phyloP scores from a whole-genome alignment of 2,113 vertebrate genomes.

The Hippocampus guttulatus region DNA sequence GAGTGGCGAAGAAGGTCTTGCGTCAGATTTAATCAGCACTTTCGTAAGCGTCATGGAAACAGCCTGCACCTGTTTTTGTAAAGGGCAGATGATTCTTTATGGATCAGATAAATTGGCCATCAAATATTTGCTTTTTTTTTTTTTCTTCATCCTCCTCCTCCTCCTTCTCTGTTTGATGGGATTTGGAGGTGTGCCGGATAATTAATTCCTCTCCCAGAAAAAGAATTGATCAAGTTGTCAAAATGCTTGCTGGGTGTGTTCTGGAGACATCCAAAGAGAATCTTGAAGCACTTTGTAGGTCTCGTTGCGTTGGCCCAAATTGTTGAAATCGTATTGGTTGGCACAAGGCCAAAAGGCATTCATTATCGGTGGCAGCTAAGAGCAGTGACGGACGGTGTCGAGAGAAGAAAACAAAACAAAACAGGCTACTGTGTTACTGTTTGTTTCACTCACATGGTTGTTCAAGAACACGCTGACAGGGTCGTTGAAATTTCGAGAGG shows the following conservation, averaged over 20 bases:
- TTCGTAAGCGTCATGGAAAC: conserved; percentile 64
- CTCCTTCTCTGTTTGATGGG: conserved; percentile 60
- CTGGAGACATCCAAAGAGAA: conserved; percentile 76
- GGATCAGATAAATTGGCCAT: conserved; percentile 53
- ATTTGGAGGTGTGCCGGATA: conserved; percentile 61
- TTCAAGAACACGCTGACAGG: conserved; percentile 48
- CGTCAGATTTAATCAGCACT: conserved; percentile 70
- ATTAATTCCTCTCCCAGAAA: conserved; percentile 58
- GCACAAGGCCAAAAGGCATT: conserved; percentile 65
- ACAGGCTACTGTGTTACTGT: conserved; percentile 45
- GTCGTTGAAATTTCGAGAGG: conserved; percentile 53
- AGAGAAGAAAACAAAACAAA: conserved; percentile 32
- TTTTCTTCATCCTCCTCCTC: conserved; percentile 2
- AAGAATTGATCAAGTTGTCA: conserved; percentile 44
- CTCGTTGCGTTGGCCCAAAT: conserved; percentile 67
- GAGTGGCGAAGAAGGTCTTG: conserved; percentile 58
- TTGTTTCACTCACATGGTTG: conserved; percentile 34
- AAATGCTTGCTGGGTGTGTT: conserved; percentile 63
- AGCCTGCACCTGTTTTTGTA: conserved; percentile 6
- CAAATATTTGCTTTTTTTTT: conserved; percentile 32
- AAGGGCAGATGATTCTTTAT: not conserved
- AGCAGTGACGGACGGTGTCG: conserved; percentile 46
- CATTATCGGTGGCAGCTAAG: conserved; percentile 71
- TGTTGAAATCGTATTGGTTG: conserved; percentile 56
- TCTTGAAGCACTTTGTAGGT: conserved; percentile 76